Evolutionary conservation across 2,888 invertebrate species (phyloP), one percentile per base, ranked within the genome.

Genomic region (Dicyrtomina minuta): DNA sequence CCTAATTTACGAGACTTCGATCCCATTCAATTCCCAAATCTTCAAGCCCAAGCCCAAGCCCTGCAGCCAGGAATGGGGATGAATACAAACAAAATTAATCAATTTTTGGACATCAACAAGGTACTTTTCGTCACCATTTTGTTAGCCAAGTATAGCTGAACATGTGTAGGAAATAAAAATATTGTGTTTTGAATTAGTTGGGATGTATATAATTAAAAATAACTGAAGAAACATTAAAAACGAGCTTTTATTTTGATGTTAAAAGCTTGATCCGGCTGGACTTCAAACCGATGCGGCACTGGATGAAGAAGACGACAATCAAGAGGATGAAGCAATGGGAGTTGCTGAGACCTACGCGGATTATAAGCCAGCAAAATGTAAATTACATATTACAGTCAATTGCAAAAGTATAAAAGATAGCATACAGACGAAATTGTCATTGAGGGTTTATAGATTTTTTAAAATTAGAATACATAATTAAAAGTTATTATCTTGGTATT

Each of bases 291-390:
- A 58, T 39, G 17, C 33, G 20, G 55, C 17, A 5, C 33, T 33
- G 15, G 65, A 22, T 12, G 80, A 80, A 53, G 84, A 84, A 59
- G 92, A 91, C 78, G 91, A 89, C 73, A 91, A 90, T 79, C 93
- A 90, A 0, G 96, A 96, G 74, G 96, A 95, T 77, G 96, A 97
- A 80, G 96, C 96, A 80, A 89, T 98, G 87, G 97, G 96, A 15
- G 95, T 97, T 20, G 96, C 97, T 0, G 99, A 99, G 83, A 99
- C 98, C 0, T 99, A 98, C 81, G 91, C 96, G 6, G 96, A 98
- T 80, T 99, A 99, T 81, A 95, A 94, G 92, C 99, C 99, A 1
- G 87, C 92, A 0, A 99, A 99, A 86, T 84, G 92, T 92, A 85
- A 84, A 85, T 74, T 49, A 51, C 10, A 17, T 33, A n/a, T 17